A percentile compares a stretch with the other conserved stretches of the same genome.
Conservation (phyloP, 1,140 invertebrate species). For the Zaprionus ghesquierei region DNA sequence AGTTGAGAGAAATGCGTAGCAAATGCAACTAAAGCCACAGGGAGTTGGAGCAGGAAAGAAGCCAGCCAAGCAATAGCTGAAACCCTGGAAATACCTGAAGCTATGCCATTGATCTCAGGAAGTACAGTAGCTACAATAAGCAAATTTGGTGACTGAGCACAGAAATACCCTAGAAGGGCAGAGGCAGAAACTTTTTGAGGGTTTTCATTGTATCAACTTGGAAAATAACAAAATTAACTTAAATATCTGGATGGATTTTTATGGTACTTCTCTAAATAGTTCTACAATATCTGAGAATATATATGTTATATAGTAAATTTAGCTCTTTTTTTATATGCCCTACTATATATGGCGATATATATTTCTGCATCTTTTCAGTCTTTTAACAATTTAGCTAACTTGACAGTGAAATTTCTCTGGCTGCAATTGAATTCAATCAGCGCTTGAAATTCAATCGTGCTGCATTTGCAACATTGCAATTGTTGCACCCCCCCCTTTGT, state of each 20-base stretch:
- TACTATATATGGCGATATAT: no score
- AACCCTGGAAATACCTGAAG: background rate
- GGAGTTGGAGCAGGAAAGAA: background rate
- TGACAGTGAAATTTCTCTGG: background rate
- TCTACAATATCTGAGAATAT: background rate
- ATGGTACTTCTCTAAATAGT: background rate
- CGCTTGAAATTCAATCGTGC: background rate
- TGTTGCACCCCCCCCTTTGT: background rate
- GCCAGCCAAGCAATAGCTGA: background rate
- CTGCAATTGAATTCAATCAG: background rate
- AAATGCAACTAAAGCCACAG: background rate
- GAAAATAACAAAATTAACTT: no score
- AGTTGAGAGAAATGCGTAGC: background rate
- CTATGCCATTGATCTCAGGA: background rate
- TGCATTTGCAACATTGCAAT: background rate
- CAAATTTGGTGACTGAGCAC: background rate
- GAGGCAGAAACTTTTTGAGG: no score
- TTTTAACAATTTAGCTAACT: background rate
- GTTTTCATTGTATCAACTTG: no score
- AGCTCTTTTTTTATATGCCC: no score
- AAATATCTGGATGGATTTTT: no score
- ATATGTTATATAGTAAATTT: no score
- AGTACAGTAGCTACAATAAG: background rate
- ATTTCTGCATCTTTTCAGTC: no score
- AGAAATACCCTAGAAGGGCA: background rate